These are phyloP conservation scores for Champsocephalus gunnari DNA, from an alignment of 2,797 vertebrate genomes.

Conservation along the genomic window DNA sequence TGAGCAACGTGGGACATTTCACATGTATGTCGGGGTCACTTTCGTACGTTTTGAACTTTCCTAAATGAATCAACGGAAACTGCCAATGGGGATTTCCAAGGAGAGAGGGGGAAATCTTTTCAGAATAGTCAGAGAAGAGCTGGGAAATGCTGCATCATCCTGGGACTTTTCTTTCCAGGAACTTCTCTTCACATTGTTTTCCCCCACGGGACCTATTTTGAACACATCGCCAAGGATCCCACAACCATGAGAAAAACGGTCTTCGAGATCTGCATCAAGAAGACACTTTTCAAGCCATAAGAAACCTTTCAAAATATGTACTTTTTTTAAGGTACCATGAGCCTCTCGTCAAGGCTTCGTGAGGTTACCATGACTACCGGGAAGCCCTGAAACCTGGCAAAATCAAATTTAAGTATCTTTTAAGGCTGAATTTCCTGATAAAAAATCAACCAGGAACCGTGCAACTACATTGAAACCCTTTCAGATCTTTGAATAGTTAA, in stretches of 20 bases:
- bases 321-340: neutral
- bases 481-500: neutral
- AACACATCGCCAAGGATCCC: neutral
- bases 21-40: neutral
- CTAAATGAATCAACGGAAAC: neutral
- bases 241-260: too few species aligned
- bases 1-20: neutral
- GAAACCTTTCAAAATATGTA: neutral
- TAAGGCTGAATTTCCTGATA: neutral
- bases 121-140: neutral
- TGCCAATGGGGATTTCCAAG: neutral
- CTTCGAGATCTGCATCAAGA: neutral
- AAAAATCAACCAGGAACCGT: neutral
- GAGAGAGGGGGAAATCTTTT: neutral
- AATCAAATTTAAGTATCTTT: neutral
- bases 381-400: neutral
- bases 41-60: neutral
- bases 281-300: neutral
- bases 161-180: constrained; percentile 4
- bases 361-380: neutral
- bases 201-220: neutral
- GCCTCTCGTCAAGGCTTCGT: neutral
- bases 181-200: neutral
- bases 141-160: neutral
- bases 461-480: neutral